A percentile compares a stretch with the other conserved stretches of the same genome.
Conservation (phyloP, 2,888 invertebrate genomes). For the Mythimna albipuncta region DNA sequence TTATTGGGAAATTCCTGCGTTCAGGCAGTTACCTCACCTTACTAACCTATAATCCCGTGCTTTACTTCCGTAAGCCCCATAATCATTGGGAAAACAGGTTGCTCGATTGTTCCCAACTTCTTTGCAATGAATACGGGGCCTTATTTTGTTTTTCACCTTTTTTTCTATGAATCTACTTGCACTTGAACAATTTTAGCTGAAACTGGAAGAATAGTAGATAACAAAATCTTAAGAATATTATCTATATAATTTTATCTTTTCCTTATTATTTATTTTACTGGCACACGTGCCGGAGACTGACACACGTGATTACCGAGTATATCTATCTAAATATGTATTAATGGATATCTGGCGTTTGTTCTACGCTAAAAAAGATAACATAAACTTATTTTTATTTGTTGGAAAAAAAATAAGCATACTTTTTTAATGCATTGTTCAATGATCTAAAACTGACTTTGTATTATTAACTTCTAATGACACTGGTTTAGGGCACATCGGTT, state of each 20-base stretch:
- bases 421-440: too few relatives aligned
- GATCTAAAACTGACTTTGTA: too few relatives aligned
- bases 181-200: neutral
- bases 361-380: neutral
- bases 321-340: too few relatives aligned
- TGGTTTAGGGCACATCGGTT: too few relatives aligned
- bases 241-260: neutral
- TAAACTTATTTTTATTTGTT: too few relatives aligned
- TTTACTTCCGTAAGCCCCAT: neutral
- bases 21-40: neutral
- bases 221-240: neutral
- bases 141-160: neutral
- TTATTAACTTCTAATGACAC: too few relatives aligned
- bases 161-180: neutral
- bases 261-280: neutral
- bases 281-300: neutral
- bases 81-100: neutral
- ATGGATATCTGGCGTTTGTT: neutral
- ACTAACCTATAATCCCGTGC: too few relatives aligned
- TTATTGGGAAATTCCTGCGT: neutral
- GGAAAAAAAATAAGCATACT: too few relatives aligned
- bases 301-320: too few relatives aligned
- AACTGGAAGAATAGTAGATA: neutral
- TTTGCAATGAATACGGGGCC: neutral
- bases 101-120: neutral